Evolutionary conservation across 1,140 invertebrate genomes (phyloP).

Genomic region (Mercenaria mercenaria): DNA sequence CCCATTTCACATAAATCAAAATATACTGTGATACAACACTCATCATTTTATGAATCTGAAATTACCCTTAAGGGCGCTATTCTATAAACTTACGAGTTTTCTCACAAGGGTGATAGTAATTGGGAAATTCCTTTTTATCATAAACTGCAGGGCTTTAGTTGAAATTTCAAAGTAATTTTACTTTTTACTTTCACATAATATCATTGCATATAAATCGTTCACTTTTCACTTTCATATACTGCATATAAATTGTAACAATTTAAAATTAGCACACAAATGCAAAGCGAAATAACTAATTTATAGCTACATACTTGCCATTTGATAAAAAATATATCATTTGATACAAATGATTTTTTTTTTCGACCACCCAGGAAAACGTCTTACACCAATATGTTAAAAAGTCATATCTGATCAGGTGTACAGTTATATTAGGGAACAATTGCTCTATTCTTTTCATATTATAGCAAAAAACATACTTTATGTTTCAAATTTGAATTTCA

Average conservation of each 20-base stretch:
- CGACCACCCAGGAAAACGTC: slow-evolving; percentile 12
- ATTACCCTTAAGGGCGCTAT: neutral
- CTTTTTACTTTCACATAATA: neutral
- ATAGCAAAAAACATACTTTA: neutral
- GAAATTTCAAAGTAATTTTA: neutral
- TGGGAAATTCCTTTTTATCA: neutral
- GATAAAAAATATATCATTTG: neutral
- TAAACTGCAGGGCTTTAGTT: neutral
- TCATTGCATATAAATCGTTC: slow-evolving; percentile 21
- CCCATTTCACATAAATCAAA: neutral
- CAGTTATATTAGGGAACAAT: neutral
- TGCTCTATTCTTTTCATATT: neutral
- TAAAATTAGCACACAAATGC: neutral
- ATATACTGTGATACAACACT: neutral
- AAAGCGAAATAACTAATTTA: neutral
- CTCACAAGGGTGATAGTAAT: neutral
- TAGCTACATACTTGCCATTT: neutral
- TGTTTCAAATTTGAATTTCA: slow-evolving; percentile 26
- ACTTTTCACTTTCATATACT: neutral
- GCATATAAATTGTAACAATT: slow-evolving; percentile 21
- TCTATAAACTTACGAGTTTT: neutral
- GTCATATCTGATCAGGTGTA: slow-evolving; percentile 10
- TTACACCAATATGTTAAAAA: slow-evolving; percentile 39
- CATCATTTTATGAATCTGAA: slow-evolving; percentile 4
- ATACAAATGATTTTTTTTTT: neutral